Base-by-base conservation (phyloP, 1,140 invertebrate species). In the Meloidogyne floridensis region DNA sequence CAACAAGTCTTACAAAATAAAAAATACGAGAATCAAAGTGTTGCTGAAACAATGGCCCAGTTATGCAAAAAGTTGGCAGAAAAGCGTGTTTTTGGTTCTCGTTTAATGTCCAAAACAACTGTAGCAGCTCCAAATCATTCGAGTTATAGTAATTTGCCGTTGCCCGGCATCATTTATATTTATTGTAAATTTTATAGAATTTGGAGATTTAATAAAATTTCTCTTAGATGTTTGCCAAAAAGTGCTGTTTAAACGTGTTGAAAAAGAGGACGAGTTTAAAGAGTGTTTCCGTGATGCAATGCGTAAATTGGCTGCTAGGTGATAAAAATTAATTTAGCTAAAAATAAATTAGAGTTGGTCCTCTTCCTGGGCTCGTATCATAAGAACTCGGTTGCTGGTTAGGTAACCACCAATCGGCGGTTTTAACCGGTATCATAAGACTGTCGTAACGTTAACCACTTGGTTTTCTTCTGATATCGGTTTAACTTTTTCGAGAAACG, bases 41-140 rank as follows among this genome's bases (percentile, higher is more conserved):
- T 87, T 18, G 43, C 76, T 32, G 85, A 86, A 70, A 82, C 86
- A 53, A 86, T 86, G 85, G 84, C 86, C 74, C 85, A 86, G 65
- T 76, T 86, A 20, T 86, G 85, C 76, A 86, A 86, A 70, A 86
- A 86, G 42, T 73, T 86, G 20, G 85, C 85, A 9, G 85, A 86
- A 69, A 86, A 51, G 43, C 18, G 53, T n/a, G 77, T 79, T 2
- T 84, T 84, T 75, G 83, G 83, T 10, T 81, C 83, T 15, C 51
- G 83, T 15, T 70, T 84, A n/a, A 84, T 84, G 83, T 83, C 83
- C 10, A 72, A 84, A 18, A 84, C 83, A 18, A 84, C 83, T 9
- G 82, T 86, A 59, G 85, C 85, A n/a, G 86, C 84, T 13, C 85
- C 85, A 43, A 86, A 86, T 81, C 85, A 86, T 71, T 87, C 86